phyloP scores from a whole-genome alignment of 2,797 vertebrate genomes.

The Heterohyrax brucei region DNA sequence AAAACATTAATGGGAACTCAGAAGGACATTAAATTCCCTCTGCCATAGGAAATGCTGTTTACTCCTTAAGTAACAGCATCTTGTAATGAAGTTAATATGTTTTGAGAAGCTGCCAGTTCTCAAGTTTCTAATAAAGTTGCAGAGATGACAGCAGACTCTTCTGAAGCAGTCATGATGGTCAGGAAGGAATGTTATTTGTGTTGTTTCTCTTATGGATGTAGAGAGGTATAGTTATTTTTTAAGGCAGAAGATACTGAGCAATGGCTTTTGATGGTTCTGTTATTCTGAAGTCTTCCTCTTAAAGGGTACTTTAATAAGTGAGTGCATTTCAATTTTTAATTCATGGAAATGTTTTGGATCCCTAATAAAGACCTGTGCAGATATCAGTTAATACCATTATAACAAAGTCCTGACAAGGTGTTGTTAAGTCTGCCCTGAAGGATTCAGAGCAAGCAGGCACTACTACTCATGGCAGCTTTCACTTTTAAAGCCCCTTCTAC shows the following conservation, averaged over 20 bases:
- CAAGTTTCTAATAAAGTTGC: not conserved
- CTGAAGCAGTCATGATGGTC: not conserved
- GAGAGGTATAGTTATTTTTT: not conserved
- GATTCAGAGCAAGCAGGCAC: not conserved
- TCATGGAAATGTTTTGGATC: not conserved
- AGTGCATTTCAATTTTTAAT: slow-evolving; percentile 30
- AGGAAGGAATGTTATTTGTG: not conserved
- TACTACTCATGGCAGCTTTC: not conserved
- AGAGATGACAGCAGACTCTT: not conserved
- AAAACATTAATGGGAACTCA: slow-evolving; percentile 20
- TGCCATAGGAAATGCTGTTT: slow-evolving; percentile 32
- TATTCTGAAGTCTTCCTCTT: slow-evolving; percentile 32
- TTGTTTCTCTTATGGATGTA: slow-evolving; percentile 37
- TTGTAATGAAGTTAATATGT: slow-evolving; percentile 15
- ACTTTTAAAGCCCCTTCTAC: not conserved
- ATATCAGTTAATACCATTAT: not conserved
- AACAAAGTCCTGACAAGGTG: not conserved
- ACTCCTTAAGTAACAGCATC: not conserved
- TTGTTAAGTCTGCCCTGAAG: not conserved
- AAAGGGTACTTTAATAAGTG: slow-evolving; percentile 28
- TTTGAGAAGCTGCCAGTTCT: slow-evolving; percentile 32
- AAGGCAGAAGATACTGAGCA: not conserved
- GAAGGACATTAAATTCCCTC: not conserved
- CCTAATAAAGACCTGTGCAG: not conserved
- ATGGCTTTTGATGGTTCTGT: slow-evolving; percentile 40